Percentiles rank a stretch among this genome's conserved stretches.
Evolutionary conservation across 2,113 vertebrate genomes (phyloP).

Genomic region (Xiphorhynchus elegans): DNA sequence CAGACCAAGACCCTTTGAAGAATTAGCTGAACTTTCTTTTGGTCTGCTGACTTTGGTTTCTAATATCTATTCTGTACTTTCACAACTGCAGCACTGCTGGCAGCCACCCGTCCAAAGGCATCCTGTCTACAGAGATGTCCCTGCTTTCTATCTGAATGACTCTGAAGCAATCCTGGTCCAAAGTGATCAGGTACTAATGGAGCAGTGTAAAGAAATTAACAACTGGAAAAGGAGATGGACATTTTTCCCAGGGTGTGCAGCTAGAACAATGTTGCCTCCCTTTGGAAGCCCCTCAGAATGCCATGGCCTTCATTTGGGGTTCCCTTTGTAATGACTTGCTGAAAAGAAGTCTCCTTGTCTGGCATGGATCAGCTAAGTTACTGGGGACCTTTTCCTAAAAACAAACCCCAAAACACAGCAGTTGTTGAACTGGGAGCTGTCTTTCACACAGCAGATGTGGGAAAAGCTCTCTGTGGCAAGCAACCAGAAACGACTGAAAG

Average conservation of each 20-base stretch:
- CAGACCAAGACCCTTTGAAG: background rate
- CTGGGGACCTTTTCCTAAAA: background rate
- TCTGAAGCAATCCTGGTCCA: background rate
- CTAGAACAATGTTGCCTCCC: background rate
- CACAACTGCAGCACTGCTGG: background rate
- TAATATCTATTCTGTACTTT: background rate
- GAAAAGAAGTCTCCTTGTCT: background rate
- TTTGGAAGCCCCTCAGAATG: background rate
- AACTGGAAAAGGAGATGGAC: background rate
- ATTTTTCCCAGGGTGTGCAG: background rate
- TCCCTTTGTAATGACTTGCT: background rate
- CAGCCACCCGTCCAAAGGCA: background rate
- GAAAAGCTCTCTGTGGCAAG: constrained; percentile 5
- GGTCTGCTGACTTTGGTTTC: background rate
- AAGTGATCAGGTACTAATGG: background rate
- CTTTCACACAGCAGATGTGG: constrained; percentile 4
- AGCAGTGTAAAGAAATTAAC: background rate
- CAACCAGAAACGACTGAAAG: constrained; percentile 44
- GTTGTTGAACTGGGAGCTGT: background rate
- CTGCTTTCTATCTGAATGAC: background rate
- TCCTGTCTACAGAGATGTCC: too few relatives aligned
- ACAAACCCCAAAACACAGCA: background rate
- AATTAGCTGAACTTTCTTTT: background rate
- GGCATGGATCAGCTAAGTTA: background rate
- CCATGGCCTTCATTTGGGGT: background rate